These are phyloP conservation scores for Drosophila busckii DNA, from an alignment of 1,140 invertebrate species.

Conservation along the genomic window DNA sequence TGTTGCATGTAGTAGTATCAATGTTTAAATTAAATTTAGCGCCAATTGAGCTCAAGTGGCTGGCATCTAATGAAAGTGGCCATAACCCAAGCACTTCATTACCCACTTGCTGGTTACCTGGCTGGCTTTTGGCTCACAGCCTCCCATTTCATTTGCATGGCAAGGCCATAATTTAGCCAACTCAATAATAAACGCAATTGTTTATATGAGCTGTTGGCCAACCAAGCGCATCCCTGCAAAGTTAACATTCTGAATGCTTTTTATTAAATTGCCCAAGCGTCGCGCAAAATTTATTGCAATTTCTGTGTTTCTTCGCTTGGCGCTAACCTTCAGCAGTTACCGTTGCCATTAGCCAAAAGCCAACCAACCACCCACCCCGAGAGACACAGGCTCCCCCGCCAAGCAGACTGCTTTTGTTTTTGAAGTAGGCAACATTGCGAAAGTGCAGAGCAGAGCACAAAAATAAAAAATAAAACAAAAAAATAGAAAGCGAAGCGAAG, in stretches of 20 bases:
- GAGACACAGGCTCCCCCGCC: not conserved
- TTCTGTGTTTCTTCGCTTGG: constrained; percentile 22
- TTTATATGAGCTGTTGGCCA: constrained; percentile 43
- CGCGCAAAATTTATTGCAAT: constrained; percentile 72
- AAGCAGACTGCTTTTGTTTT: constrained; percentile 65
- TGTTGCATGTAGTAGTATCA: constrained; percentile 54
- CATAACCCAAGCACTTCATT: constrained; percentile 37
- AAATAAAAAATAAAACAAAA: constrained; percentile 23
- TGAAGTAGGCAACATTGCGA: constrained; percentile 70
- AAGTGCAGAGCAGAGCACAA: constrained; percentile 62
- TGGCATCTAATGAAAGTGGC: not conserved
- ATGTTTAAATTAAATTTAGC: constrained; percentile 62
- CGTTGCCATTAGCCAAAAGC: constrained; percentile 31
- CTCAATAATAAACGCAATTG: constrained; percentile 63
- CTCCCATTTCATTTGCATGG: constrained; percentile 71
- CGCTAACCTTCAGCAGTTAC: constrained; percentile 41
- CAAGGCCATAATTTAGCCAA: constrained; percentile 67
- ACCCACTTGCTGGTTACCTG: constrained; percentile 33
- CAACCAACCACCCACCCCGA: constrained; percentile 3
- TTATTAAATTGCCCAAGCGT: constrained; percentile 69
- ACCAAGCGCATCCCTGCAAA: not conserved
- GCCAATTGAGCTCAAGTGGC: constrained; percentile 40
- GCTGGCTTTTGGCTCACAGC: constrained; percentile 2
- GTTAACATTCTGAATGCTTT: constrained; percentile 34
- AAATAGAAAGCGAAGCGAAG: constrained; percentile 42